Conservation (phyloP, 1,140 invertebrate genomes). For the Leptinotarsa defecta region DNA sequence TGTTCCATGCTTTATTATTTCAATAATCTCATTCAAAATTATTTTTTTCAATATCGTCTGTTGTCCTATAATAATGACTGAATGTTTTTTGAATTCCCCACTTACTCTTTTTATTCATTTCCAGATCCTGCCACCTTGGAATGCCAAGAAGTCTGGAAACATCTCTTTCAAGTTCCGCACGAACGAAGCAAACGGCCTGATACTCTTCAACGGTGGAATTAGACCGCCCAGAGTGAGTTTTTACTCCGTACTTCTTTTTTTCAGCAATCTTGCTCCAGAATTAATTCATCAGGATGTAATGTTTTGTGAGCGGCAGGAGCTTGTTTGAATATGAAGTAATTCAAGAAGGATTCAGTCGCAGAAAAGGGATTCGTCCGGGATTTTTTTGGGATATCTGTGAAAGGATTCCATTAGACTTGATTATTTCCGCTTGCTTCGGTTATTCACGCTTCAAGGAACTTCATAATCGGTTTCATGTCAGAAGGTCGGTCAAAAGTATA, state of each 20-base stretch:
- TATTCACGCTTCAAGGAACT: too few relatives aligned
- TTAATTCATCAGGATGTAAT: conserved; percentile 10
- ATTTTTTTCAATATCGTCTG: too few relatives aligned
- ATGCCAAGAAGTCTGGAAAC: conserved; percentile 81
- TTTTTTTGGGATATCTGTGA: background rate
- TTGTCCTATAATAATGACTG: too few relatives aligned
- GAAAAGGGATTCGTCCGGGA: background rate
- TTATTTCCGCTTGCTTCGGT: too few relatives aligned
- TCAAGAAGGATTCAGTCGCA: background rate
- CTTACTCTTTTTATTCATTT: conserved; percentile 43
- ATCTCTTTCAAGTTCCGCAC: conserved; percentile 94
- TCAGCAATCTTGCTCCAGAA: conserved; percentile 1
- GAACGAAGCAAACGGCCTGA: conserved; percentile 89
- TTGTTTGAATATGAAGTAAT: conserved; percentile 8
- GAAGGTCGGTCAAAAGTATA: too few relatives aligned
- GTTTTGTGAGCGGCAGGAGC: background rate
- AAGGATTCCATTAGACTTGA: too few relatives aligned
- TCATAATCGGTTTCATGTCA: too few relatives aligned
- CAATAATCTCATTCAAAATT: too few relatives aligned
- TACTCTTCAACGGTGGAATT: conserved; percentile 88
- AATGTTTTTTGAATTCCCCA: background rate
- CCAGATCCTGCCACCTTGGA: conserved; percentile 86
- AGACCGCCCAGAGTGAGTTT: conserved; percentile 72
- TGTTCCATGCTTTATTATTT: too few relatives aligned
- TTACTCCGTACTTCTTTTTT: background rate